A percentile compares a stretch with the other conserved stretches of the same genome.
Conservation (phyloP, 2,888 invertebrate genomes). For the Caenorhabditis wallacei region DNA sequence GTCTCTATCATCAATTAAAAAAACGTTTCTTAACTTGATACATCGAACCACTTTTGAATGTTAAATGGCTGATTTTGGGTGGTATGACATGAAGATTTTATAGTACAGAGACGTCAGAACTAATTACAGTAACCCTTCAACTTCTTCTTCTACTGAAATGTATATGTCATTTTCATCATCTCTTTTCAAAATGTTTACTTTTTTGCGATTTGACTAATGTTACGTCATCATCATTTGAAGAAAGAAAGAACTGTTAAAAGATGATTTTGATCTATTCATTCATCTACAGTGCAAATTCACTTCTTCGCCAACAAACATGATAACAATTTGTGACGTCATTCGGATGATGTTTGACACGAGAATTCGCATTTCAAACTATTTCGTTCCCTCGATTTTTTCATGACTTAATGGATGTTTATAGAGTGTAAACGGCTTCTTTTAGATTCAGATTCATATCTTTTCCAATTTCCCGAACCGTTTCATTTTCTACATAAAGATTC, state of each 20-base stretch:
- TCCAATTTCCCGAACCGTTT: slow-evolving; percentile 1
- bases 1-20: slow-evolving; percentile 36
- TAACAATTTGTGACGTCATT: slow-evolving; percentile 29
- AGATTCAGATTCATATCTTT: slow-evolving; percentile 6
- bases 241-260: not conserved
- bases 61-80: slow-evolving; percentile 16
- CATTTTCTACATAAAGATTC: slow-evolving; percentile 14
- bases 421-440: not conserved
- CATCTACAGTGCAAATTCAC: slow-evolving; percentile 18
- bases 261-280: slow-evolving; percentile 31
- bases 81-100: not conserved
- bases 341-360: slow-evolving; percentile 23
- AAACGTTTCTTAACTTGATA: slow-evolving; percentile 12
- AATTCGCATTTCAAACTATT: slow-evolving; percentile 10
- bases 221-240: slow-evolving; percentile 15
- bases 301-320: slow-evolving; percentile 38
- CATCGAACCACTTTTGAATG: slow-evolving; percentile 13
- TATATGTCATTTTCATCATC: slow-evolving; percentile 1
- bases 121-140: slow-evolving; percentile 1
- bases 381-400: not conserved
- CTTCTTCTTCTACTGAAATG: no score
- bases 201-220: slow-evolving; percentile 27
- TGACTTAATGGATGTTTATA: not conserved
- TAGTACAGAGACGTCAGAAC: slow-evolving; percentile 15
- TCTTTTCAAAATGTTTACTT: not conserved